Base-by-base conservation (phyloP, 1,140 invertebrate genomes). In the Harlomillsia oculata region DNA sequence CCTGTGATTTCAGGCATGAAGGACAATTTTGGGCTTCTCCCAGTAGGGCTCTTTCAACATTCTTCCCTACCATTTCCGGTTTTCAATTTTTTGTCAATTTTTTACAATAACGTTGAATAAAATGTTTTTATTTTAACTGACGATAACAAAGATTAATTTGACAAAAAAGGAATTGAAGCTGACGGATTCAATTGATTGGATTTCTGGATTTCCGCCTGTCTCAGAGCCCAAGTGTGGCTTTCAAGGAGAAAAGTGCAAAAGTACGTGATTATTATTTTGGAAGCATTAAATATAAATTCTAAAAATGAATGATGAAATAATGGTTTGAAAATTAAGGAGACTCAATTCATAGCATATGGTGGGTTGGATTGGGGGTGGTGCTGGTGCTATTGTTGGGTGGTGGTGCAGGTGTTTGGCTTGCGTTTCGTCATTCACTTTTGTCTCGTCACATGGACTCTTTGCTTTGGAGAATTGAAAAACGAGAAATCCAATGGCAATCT, bases 171-270 rank as follows among this genome's bases (percentile, higher is more conserved):
- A 82, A 67, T 72, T 89, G 60, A 76, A 77, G 64, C 70, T 89
- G 60, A 76, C 73, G 13, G 75, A 76, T 25, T 69, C 77, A 14
- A 83, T 95, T 55, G 77, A 83, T 53, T 97, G 92, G 91, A 73
- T 85, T 20, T 76, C 77, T 23, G 77, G 79, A 23, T 69, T 71
- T n/a, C 83, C 83, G 20, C 92, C 93, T 0, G 76, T 88, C n/a
- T 89, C 91, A n/a, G 90, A 92, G 67, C 94, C 94, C 3, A 72
- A 74, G 3, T 98, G 94, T 70, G 94, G 94, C 5, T 98, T 92
- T 72, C 75, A 81, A 25, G 87, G 85, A 39, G 89, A 93, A 73
- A 89, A 92, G 73, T 95, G 92, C 67, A 82, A 84, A 63, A 82
- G 86, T 89, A 76, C 32, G 50, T n/a, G n/a, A n/a, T n/a, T n/a